Conservation (phyloP, 2,797 vertebrate genomes). For the Meda fulgida region DNA sequence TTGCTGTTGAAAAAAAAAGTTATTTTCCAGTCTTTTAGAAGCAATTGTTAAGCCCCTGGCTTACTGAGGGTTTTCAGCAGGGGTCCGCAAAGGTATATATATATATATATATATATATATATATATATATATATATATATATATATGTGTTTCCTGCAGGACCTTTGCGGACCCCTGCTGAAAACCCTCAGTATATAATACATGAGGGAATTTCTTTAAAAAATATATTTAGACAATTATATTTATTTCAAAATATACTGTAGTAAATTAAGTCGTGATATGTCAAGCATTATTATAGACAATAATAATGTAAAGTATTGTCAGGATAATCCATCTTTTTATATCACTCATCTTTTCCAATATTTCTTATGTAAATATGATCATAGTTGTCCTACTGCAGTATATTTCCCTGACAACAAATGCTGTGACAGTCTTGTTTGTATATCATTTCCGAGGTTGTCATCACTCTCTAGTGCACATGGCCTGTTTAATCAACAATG, state of each 20-base stretch:
- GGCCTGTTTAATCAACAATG: not conserved
- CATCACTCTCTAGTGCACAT: conserved; percentile 8
- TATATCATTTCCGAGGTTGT: not conserved
- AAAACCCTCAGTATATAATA: no score
- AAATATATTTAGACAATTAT: not conserved
- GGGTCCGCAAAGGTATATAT: not conserved
- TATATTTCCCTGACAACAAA: not conserved
- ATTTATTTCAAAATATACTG: not conserved
- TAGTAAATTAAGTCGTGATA: not conserved
- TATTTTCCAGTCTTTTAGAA: not conserved
- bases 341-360: not conserved
- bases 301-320: not conserved
- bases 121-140: not conserved
- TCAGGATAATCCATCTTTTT: not conserved
- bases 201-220: not conserved
- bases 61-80: not conserved
- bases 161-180: no score
- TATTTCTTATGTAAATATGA: not conserved
- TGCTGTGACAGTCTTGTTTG: not conserved
- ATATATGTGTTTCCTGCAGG: no score
- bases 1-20: not conserved
- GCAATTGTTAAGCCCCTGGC: not conserved
- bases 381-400: not conserved
- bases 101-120: no score
- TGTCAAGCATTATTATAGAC: not conserved